Conservation (phyloP, 2,888 invertebrate genomes). For the Athetis lepigone region DNA sequence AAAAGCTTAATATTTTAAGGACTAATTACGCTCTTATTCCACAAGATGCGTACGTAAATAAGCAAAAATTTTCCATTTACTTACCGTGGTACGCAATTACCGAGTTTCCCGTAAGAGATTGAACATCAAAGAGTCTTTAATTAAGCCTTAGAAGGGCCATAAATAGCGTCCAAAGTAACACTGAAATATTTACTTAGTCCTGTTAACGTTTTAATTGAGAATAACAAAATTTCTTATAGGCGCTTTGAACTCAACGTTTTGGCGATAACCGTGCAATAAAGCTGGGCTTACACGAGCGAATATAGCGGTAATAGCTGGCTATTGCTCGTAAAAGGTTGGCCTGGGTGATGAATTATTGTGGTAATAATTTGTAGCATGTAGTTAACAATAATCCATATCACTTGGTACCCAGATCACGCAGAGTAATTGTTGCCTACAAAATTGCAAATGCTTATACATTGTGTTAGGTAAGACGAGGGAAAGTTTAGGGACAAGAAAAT, state of each 20-base stretch:
- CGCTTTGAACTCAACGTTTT: slow-evolving; percentile 76
- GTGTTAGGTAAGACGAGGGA: too few species aligned
- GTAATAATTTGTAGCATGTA: not conserved
- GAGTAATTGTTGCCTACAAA: not conserved
- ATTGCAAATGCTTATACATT: not conserved
- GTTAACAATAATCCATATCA: not conserved
- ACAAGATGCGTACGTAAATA: slow-evolving; percentile 52
- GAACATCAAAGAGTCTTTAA: slow-evolving; percentile 88
- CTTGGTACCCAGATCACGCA: not conserved
- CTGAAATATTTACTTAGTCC: slow-evolving; percentile 86
- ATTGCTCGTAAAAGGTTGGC: not conserved
- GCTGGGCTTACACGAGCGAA: not conserved
- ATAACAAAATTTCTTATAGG: slow-evolving; percentile 81
- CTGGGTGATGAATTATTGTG: not conserved
- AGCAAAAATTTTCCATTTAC: slow-evolving; percentile 68
- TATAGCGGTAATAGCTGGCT: not conserved
- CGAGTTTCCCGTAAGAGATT: slow-evolving; percentile 86
- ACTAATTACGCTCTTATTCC: slow-evolving; percentile 38
- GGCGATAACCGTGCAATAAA: slow-evolving; percentile 65
- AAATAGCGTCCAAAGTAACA: slow-evolving; percentile 84
- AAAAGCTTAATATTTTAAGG: slow-evolving; percentile 32
- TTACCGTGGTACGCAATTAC: slow-evolving; percentile 81
- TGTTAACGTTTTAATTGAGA: slow-evolving; percentile 86
- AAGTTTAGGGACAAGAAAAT: too few species aligned
- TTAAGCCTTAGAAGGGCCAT: slow-evolving; percentile 86